Evolutionary conservation across 1,140 invertebrate species (phyloP), one percentile per base, ranked within the genome.

Genomic region (Drosophila rhopaloa): DNA sequence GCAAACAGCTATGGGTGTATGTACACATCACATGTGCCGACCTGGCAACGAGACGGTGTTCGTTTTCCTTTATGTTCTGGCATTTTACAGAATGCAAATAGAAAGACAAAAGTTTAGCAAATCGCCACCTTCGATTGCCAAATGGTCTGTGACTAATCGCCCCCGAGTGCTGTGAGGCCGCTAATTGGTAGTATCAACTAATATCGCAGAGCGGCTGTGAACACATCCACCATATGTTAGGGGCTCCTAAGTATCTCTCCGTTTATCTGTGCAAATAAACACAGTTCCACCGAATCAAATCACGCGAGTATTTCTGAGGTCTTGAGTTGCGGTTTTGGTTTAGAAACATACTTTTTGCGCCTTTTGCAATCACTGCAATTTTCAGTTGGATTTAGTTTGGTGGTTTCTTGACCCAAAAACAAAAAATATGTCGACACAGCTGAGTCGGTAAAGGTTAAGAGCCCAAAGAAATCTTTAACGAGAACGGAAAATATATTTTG

Each of bases 141-240:
- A 82, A 80, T 79, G 62, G 63, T 32, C 76, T 74, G 79, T 86
- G 83, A 86, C 83, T 86, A 88, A 86, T 86, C 66, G 59, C 43
- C 50, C 14, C 35, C 55, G 37, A 54, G 50, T 55, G 68, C 37
- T 81, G 79, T 73, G 73, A 68, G 67, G n/a, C 24, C 53, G 83
- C 73, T 86, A 86, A 86, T 86, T 86, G 83, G 29, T 79, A 67
- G 40, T 66, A 61, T 66, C 83, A 82, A 88, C 73, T 37, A 48
- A 19, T 14, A 24, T 46, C 35, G 4, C 41, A 29, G 48, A 50
- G 27, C 29, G 48, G 48, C 48, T 50, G n/a, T 50, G 48, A 32
- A 32, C 48, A 51, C 48, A 6, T 48, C 44, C 61, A 51, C 38
- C 65, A 71, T 71, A 71, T 71, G 67, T 47, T 71, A 43, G 47